phyloP scores from a whole-genome alignment of 1,140 invertebrate genomes.

The Kradibia gibbosae region DNA sequence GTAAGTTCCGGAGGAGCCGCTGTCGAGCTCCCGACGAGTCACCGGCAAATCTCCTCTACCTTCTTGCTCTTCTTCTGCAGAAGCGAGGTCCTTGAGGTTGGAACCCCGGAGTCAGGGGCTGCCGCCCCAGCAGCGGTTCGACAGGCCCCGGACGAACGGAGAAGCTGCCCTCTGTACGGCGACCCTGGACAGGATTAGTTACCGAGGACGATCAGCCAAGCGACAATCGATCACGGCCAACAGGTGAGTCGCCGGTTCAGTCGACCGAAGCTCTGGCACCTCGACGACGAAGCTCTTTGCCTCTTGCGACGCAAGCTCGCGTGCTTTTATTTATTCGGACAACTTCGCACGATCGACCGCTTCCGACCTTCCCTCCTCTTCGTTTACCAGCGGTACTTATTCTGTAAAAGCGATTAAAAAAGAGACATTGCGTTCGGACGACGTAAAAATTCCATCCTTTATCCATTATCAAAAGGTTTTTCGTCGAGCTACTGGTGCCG shows the following conservation, averaged over 20 bases:
- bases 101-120: slow-evolving; percentile 65
- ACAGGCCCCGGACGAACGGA: slow-evolving; percentile 48
- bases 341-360: too few relatives aligned
- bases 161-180: slow-evolving; percentile 60
- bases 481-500: too few relatives aligned
- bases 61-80: background rate
- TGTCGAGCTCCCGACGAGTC: background rate
- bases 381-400: too few relatives aligned
- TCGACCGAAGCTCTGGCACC: too few relatives aligned
- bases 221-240: slow-evolving; percentile 50
- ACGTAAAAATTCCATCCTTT: too few relatives aligned
- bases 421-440: too few relatives aligned
- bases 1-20: slow-evolving; percentile 37
- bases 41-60: background rate
- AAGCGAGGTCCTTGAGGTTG: background rate
- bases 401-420: too few relatives aligned
- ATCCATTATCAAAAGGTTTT: too few relatives aligned
- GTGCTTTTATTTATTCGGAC: too few relatives aligned
- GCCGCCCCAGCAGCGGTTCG: slow-evolving; percentile 55
- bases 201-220: slow-evolving; percentile 62
- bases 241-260: slow-evolving; percentile 15
- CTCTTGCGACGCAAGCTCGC: too few relatives aligned
- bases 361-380: too few relatives aligned
- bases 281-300: too few relatives aligned
- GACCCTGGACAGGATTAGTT: slow-evolving; percentile 66